These are phyloP conservation scores for Noctuana brunneofusca DNA, from an alignment of 2,888 invertebrate genomes.

Conservation along the genomic window DNA sequence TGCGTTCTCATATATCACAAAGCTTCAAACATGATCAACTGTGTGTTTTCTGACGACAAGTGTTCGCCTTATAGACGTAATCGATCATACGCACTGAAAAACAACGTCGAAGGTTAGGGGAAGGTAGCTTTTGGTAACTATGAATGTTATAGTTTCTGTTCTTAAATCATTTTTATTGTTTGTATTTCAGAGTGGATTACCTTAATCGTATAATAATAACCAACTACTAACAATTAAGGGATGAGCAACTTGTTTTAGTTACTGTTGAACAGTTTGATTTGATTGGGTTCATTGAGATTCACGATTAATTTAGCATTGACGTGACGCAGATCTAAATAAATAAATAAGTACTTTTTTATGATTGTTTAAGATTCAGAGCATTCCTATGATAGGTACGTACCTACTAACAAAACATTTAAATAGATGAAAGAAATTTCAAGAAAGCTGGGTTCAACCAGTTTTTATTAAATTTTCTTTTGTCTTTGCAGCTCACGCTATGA, in stretches of 20 bases:
- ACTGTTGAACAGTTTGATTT: no score
- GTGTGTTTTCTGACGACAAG: slow-evolving; percentile 1
- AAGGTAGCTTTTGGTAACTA: slow-evolving; percentile 4
- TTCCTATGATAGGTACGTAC: no score
- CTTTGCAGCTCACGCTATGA: neutral
- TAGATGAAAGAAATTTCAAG: neutral
- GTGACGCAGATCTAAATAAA: no score
- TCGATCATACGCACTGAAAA: slow-evolving; percentile 11
- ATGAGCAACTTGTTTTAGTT: no score
- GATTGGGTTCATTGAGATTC: no score
- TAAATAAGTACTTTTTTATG: no score
- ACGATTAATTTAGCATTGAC: no score
- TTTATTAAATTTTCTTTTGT: neutral
- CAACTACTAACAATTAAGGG: no score
- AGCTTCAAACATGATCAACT: neutral
- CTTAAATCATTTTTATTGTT: neutral
- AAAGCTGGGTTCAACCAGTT: neutral
- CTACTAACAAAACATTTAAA: no score
- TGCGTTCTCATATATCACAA: neutral
- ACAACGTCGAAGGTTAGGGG: slow-evolving; percentile 6
- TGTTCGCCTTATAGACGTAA: slow-evolving; percentile 3
- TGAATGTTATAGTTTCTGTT: slow-evolving; percentile 7
- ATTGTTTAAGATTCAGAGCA: no score
- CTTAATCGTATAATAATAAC: neutral
- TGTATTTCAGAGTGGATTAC: neutral